These are phyloP conservation scores for Orchesella cincta DNA, from an alignment of 1,140 invertebrate genomes.

Conservation along the genomic window DNA sequence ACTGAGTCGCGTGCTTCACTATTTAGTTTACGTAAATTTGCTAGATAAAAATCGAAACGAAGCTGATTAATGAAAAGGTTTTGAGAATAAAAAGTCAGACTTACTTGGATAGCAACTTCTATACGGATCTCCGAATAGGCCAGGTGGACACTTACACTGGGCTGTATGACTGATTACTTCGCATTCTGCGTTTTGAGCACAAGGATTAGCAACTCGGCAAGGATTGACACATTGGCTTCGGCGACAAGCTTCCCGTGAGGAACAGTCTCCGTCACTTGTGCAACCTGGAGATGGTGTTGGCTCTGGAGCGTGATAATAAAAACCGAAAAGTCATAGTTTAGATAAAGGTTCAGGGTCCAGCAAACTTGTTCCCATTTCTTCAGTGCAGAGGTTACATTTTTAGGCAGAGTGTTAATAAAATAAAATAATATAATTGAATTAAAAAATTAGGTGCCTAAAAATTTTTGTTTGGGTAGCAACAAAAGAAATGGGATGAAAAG, in stretches of 20 bases:
- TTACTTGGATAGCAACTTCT: conserved; percentile 73
- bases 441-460: too few species aligned
- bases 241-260: conserved; percentile 70
- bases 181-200: conserved; percentile 66
- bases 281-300: conserved; percentile 65
- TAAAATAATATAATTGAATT: too few species aligned
- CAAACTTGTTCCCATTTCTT: too few species aligned
- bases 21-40: too few species aligned
- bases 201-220: conserved; percentile 72
- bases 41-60: not conserved
- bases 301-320: too few species aligned
- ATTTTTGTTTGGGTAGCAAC: too few species aligned
- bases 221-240: conserved; percentile 74
- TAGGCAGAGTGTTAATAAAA: too few species aligned
- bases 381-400: too few species aligned
- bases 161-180: conserved; percentile 68
- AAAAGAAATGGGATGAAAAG: too few species aligned
- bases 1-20: too few species aligned
- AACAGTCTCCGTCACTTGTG: conserved; percentile 69
- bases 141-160: conserved; percentile 72
- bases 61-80: not conserved
- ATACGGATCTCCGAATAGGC: conserved; percentile 76
- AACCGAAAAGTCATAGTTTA: conserved; percentile 31
- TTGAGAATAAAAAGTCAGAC: not conserved
- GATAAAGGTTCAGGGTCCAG: too few species aligned